These are phyloP conservation scores for Lasioglossum malachurum DNA, from an alignment of 2,888 invertebrate genomes.

Conservation along the genomic window DNA sequence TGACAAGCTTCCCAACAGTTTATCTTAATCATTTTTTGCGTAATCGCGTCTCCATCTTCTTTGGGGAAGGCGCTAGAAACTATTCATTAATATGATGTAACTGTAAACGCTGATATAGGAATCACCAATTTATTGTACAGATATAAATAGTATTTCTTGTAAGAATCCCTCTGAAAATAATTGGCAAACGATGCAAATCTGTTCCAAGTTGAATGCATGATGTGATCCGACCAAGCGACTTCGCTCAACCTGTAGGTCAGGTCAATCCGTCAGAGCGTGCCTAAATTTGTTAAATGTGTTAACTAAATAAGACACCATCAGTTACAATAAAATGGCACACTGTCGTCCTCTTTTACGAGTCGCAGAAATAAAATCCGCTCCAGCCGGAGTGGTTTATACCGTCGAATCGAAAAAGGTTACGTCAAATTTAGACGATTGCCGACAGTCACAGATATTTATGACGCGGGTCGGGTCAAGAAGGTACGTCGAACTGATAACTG, in stretches of 20 bases:
- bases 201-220: not conserved
- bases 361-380: not conserved
- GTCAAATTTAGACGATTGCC: not conserved
- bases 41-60: not conserved
- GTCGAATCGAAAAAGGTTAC: not conserved
- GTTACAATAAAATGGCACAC: not conserved
- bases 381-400: not conserved
- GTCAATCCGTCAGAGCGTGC: not conserved
- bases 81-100: not conserved
- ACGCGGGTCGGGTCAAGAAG: not conserved
- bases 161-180: not conserved
- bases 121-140: too few relatives aligned
- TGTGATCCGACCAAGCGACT: not conserved
- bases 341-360: not conserved
- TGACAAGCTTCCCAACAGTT: not conserved
- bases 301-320: not conserved
- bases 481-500: constrained; percentile 38
- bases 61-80: rapidly evolving
- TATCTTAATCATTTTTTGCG: not conserved
- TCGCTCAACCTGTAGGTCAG: not conserved
- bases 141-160: not conserved
- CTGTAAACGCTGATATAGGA: not conserved
- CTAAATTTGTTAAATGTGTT: not conserved
- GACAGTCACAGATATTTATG: not conserved
- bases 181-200: not conserved